Evolutionary conservation across 2,888 invertebrate genomes (phyloP).

Genomic region (Drosophila putrida): DNA sequence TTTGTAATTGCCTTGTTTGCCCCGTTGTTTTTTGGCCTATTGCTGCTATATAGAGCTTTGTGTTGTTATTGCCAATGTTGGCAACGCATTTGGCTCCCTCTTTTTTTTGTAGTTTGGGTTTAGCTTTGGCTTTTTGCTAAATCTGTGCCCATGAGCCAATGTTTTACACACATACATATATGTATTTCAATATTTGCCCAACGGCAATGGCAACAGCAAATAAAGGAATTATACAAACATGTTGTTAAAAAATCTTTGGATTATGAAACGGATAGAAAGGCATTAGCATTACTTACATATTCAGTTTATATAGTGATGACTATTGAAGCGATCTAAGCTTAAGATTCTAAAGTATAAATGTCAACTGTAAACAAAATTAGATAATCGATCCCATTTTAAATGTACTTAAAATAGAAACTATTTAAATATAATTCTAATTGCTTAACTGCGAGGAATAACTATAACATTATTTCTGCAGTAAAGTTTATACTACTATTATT

Average conservation of each 20-base stretch:
- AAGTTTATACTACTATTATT: too few relatives aligned
- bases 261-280: slow-evolving; percentile 14
- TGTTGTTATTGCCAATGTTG: slow-evolving; percentile 60
- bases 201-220: slow-evolving; percentile 42
- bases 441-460: too few relatives aligned
- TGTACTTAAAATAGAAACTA: background rate
- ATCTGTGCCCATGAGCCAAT: slow-evolving; percentile 69
- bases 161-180: slow-evolving; percentile 39
- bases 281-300: slow-evolving; percentile 3
- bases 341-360: background rate
- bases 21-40: slow-evolving; percentile 68
- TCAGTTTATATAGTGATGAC: slow-evolving; percentile 9
- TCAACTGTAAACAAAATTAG: slow-evolving; percentile 2
- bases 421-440: background rate
- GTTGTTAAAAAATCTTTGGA: slow-evolving; percentile 12
- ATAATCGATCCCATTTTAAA: background rate
- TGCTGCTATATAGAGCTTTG: slow-evolving; percentile 49
- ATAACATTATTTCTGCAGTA: too few relatives aligned
- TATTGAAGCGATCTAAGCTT: background rate
- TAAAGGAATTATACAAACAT: slow-evolving; percentile 53
- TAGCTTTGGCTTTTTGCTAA: slow-evolving; percentile 55
- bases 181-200: slow-evolving; percentile 72
- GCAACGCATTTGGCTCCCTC: slow-evolving; percentile 63
- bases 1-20: slow-evolving; percentile 79
- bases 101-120: slow-evolving; percentile 14